Conservation (phyloP, 2,888 invertebrate genomes). For the Melinaea menophilus region DNA sequence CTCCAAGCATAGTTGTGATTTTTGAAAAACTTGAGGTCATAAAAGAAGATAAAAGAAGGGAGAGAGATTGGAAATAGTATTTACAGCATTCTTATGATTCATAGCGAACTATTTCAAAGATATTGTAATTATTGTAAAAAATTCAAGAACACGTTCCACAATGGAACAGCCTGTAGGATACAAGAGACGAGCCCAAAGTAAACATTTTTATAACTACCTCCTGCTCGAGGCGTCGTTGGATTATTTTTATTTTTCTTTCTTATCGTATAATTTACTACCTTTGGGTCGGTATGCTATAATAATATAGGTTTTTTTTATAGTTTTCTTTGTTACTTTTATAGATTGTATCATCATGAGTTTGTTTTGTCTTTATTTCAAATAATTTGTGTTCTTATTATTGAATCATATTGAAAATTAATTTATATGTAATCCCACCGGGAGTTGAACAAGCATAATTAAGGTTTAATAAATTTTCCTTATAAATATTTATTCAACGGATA, state of each 20-base stretch:
- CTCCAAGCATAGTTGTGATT: too few relatives aligned
- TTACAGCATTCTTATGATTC: too few relatives aligned
- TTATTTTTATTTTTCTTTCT: conserved; percentile 22
- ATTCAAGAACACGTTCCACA: conserved; percentile 12
- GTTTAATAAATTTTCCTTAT: too few relatives aligned
- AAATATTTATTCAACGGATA: too few relatives aligned
- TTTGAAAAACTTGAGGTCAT: too few relatives aligned
- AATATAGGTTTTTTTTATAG: conserved; percentile 11
- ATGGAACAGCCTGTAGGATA: conserved; percentile 5
- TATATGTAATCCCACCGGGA: too few relatives aligned
- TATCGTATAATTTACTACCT: conserved; percentile 27
- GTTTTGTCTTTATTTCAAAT: background rate
- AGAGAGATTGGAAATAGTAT: too few relatives aligned
- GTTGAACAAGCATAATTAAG: too few relatives aligned
- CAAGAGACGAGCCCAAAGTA: conserved; percentile 10
- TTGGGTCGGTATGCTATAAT: conserved; percentile 19
- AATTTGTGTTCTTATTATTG: too few relatives aligned
- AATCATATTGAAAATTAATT: too few relatives aligned
- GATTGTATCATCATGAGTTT: background rate
- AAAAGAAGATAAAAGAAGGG: too few relatives aligned
- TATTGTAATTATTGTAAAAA: conserved; percentile 7
- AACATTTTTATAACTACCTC: conserved; percentile 21
- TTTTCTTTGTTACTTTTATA: conserved; percentile 1
- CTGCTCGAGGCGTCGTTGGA: conserved; percentile 22
- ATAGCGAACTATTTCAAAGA: background rate